phyloP scores from a whole-genome alignment of 92 coral and sea anemone species.

The Umimayanthus kanabou region DNA sequence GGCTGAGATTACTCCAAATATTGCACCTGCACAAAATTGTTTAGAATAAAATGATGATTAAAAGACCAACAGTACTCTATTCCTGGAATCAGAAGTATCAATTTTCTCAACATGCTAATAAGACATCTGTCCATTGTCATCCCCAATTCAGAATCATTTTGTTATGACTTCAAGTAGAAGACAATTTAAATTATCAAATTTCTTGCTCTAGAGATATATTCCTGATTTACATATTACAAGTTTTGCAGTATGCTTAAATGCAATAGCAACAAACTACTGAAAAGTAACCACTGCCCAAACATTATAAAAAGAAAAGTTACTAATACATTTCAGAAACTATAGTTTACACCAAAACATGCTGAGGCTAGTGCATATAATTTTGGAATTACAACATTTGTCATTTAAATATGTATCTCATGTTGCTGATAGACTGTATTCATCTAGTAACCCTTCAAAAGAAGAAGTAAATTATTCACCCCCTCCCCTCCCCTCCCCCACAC shows the following conservation, averaged over 20 bases:
- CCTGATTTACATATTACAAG: background rate
- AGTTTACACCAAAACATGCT: too few relatives aligned
- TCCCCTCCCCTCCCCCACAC: background rate
- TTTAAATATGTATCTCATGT: background rate
- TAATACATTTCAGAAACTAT: too few relatives aligned
- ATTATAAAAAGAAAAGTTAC: background rate
- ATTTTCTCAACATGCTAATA: too few relatives aligned
- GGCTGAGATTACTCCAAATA: background rate
- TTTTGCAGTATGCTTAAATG: background rate
- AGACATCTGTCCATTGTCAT: too few relatives aligned
- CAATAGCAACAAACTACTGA: background rate
- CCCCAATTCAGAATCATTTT: background rate
- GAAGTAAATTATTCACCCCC: background rate
- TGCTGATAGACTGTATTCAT: background rate
- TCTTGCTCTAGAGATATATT: too few relatives aligned
- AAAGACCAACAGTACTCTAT: background rate
- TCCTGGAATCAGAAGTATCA: too few relatives aligned
- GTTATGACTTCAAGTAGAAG: background rate
- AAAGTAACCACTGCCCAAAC: background rate
- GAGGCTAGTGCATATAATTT: too few relatives aligned
- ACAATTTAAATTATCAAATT: background rate
- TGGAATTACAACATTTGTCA: background rate
- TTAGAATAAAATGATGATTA: too few relatives aligned
- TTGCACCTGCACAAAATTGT: background rate
- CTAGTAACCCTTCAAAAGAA: background rate